phyloP scores from a whole-genome alignment of 1,140 invertebrate species.

The Brachionus asplanchnoidis region DNA sequence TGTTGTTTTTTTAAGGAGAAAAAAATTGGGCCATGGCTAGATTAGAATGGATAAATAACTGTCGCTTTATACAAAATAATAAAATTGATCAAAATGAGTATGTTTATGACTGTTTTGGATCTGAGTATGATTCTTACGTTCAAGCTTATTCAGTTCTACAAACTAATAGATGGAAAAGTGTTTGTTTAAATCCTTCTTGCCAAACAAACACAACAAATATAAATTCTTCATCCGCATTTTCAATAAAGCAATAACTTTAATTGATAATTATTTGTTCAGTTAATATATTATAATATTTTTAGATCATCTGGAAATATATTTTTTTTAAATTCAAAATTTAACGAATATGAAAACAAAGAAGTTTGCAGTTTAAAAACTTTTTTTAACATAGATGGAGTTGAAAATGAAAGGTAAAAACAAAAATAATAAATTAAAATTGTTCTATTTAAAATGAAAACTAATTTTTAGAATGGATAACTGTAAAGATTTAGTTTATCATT shows the following conservation, averaged over 20 bases:
- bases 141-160: neutral
- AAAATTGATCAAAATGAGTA: neutral
- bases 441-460: neutral
- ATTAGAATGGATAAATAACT: neutral
- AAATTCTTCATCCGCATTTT: neutral
- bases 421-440: neutral
- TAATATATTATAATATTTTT: neutral
- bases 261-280: neutral
- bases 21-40: neutral
- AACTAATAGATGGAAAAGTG: neutral
- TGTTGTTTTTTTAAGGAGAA: neutral
- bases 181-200: neutral
- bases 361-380: neutral
- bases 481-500: neutral
- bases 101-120: neutral
- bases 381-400: neutral
- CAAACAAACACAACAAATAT: neutral
- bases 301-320: neutral
- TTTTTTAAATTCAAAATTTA: neutral
- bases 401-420: neutral
- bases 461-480: neutral
- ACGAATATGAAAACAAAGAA: neutral
- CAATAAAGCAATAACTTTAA: neutral
- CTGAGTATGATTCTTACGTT: neutral
- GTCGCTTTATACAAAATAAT: neutral